Evolutionary conservation across 1,140 invertebrate genomes (phyloP), one percentile per base, ranked within the genome.

Genomic region (Drosophila insularis): DNA sequence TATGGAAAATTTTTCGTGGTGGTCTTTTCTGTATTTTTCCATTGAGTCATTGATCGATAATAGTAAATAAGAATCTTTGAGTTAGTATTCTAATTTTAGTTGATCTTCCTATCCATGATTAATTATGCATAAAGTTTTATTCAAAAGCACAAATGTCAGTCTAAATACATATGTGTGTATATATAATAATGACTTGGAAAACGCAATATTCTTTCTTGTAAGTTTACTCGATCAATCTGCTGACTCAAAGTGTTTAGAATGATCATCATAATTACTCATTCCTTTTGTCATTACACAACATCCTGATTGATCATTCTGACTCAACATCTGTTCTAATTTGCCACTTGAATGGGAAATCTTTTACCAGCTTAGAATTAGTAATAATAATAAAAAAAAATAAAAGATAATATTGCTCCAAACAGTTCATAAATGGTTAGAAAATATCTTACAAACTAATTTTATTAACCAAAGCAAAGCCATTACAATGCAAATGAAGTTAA

Each of bases 281-380:
- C 32, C 32, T 17, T 37, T 14, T 13, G 13, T 27, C 27, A 27
- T 75, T 59, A 68, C 11, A 75, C 54, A 75, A 54, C 32, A 39
- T 27, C 46, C 50, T 61, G 63, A 68, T 35, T 27, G 56, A 77
- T 71, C 67, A 63, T 50, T 46, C 43, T 46, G 14, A 46, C 56
- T 77, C 62, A 71, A 77, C 27, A 64, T 63, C 73, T 62, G 74
- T 61, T 71, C 74, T 66, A 71, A 77, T 77, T 71, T 77, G 50
- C 74, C 74, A 77, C 62, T 76, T 66, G 62, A 77, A 56, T 53
- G 43, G 40, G 53, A 75, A 35, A 58, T 11, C 32, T 50, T 61
- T 21, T 40, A 63, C 8, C 50, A 23, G 59, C 32, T 61, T 21
- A 39, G 10, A 66, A 75, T 68, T 68, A 59, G 40, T 55, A 43